These are phyloP conservation scores for Bombycilla garrulus DNA, from an alignment of 2,113 vertebrate species.

Conservation along the genomic window DNA sequence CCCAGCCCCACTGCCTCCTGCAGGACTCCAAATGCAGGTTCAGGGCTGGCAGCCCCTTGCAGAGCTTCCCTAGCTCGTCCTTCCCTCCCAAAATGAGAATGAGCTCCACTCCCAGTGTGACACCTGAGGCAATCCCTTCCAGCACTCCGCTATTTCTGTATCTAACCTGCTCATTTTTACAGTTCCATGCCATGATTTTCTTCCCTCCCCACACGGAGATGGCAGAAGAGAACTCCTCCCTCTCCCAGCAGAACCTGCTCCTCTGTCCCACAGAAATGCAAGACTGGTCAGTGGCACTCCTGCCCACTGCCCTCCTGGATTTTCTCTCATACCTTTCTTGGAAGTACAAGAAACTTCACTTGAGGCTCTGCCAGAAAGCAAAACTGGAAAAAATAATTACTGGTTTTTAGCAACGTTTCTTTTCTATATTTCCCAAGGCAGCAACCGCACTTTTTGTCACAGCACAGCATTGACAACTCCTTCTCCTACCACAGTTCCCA, in stretches of 20 bases:
- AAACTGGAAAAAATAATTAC: neutral
- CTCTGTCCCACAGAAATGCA: neutral
- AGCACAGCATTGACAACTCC: neutral
- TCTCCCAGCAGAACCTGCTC: neutral
- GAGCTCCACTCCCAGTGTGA: neutral
- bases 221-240: neutral
- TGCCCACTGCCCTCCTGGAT: neutral
- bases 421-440: neutral
- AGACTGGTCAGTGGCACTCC: fast-evolving
- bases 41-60: neutral
- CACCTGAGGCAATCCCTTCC: neutral
- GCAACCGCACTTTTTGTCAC: neutral
- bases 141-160: neutral
- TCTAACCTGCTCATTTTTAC: neutral
- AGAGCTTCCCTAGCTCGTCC: neutral
- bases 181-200: neutral
- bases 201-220: fast-evolving
- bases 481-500: neutral
- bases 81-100: neutral
- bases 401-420: neutral
- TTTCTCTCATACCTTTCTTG: neutral
- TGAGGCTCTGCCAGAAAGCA: neutral
- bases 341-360: neutral
- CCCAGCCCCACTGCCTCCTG: neutral
- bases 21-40: neutral